These are phyloP conservation scores for Eupithecia abbreviata DNA, from an alignment of 2,888 invertebrate species.

Conservation along the genomic window DNA sequence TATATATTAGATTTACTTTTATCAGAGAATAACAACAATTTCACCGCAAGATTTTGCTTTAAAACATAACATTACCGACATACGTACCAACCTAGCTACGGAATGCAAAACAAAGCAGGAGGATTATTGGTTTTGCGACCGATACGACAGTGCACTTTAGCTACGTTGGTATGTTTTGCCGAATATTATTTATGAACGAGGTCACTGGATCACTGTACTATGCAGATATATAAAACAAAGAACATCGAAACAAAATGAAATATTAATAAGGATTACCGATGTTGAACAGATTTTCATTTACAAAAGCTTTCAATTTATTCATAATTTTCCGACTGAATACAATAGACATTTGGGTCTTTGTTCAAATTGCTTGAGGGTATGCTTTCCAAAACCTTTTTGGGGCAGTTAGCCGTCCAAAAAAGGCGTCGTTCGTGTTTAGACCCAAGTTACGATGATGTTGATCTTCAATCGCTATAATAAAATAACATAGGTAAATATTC, in stretches of 20 bases:
- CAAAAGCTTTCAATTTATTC: slow-evolving; percentile 10
- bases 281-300: slow-evolving; percentile 23
- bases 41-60: no score
- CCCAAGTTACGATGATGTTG: background rate
- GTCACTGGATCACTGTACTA: slow-evolving; percentile 36
- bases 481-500: background rate
- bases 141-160: slow-evolving; percentile 41
- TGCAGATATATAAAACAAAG: slow-evolving; percentile 43
- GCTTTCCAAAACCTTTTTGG: background rate
- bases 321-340: background rate
- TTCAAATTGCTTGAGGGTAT: background rate
- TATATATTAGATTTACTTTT: no score
- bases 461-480: background rate
- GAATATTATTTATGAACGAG: slow-evolving; percentile 51
- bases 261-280: slow-evolving; percentile 12
- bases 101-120: slow-evolving; percentile 22
- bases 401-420: background rate
- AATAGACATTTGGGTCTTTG: slow-evolving; percentile 2
- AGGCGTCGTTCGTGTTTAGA: background rate
- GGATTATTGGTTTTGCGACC: slow-evolving; percentile 48
- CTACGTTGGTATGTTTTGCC: slow-evolving; percentile 41
- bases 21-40: no score
- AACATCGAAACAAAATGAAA: slow-evolving; percentile 23
- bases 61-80: no score
- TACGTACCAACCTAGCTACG: no score